Evolutionary conservation across 2,113 vertebrate genomes (phyloP).

Genomic region (pig (Sus scrofa)): DNA sequence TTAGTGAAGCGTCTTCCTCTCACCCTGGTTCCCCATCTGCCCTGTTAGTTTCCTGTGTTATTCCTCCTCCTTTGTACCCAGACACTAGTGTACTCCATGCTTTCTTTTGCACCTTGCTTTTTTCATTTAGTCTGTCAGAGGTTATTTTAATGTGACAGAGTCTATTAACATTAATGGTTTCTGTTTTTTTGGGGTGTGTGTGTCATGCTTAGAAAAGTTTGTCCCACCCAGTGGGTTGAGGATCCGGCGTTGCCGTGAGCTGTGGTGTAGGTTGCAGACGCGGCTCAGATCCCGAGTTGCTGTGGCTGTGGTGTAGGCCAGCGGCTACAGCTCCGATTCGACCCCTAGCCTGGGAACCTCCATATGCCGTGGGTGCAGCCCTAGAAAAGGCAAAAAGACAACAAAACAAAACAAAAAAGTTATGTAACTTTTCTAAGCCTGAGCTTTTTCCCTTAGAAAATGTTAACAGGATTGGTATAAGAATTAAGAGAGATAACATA

Average conservation of each 20-base stretch:
- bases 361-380: no score
- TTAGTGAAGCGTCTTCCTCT: background rate
- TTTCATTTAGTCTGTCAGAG: background rate
- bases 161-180: background rate
- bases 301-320: no score
- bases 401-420: no score
- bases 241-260: no score
- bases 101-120: background rate
- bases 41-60: background rate
- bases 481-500: background rate
- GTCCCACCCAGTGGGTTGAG: no score
- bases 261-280: no score
- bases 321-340: no score
- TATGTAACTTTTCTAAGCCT: background rate
- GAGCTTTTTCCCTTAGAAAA: conserved; percentile 28
- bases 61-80: background rate
- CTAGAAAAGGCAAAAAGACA: no score
- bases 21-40: background rate
- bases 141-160: background rate
- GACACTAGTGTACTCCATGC: background rate
- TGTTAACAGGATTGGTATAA: background rate
- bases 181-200: background rate
- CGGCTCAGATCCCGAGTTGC: no score
- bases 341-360: no score
- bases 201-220: conserved; percentile 12